Conservation (phyloP, 2,113 vertebrate genomes). For the Psephotus haematonotus region DNA sequence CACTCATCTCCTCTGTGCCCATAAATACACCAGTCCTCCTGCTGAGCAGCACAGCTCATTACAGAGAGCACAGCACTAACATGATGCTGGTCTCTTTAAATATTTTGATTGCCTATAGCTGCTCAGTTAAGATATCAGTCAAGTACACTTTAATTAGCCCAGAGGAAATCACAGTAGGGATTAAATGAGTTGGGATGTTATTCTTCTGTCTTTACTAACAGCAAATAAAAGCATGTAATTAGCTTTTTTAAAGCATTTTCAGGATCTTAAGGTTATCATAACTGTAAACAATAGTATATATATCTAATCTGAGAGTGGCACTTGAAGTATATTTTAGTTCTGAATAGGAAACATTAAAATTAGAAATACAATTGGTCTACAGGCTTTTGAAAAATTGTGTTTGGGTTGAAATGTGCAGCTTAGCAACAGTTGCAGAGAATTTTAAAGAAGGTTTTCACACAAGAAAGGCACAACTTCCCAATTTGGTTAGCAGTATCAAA, state of each 20-base stretch:
- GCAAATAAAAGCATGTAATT: conserved; percentile 68
- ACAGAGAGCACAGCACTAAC: neutral
- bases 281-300: conserved; percentile 34
- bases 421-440: neutral
- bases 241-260: conserved; percentile 35
- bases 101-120: neutral
- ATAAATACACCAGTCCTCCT: neutral
- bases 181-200: conserved; percentile 64
- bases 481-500: neutral
- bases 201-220: conserved; percentile 55
- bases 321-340: neutral
- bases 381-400: neutral
- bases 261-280: conserved; percentile 40
- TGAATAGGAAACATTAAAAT: neutral
- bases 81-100: conserved; percentile 22
- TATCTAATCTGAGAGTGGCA: conserved; percentile 17
- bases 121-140: conserved; percentile 16
- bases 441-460: neutral
- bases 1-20: neutral
- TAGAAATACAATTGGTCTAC: neutral
- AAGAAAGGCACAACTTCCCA: neutral
- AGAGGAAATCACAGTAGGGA: conserved; percentile 66
- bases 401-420: neutral
- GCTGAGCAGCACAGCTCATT: neutral
- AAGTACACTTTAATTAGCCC: conserved; percentile 71